Conservation (phyloP, 2,113 vertebrate genomes). For the Actenoides lindsayi region DNA sequence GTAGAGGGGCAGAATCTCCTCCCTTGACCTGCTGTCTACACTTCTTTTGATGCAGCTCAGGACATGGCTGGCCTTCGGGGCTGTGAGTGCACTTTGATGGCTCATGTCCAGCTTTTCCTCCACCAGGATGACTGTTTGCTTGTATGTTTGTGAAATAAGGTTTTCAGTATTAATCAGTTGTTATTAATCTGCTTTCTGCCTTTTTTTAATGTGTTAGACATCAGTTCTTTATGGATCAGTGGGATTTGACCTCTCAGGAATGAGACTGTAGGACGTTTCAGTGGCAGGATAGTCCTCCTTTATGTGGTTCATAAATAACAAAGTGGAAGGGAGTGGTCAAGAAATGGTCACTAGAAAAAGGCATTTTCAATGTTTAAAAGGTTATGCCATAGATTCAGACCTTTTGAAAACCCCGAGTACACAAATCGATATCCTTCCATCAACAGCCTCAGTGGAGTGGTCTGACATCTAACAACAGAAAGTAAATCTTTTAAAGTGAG, state of each 20-base stretch:
- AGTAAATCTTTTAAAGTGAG: not conserved
- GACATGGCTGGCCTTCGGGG: not conserved
- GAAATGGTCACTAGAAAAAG: not conserved
- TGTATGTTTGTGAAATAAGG: not conserved
- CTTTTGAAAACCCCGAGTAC: not conserved
- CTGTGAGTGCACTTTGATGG: not conserved
- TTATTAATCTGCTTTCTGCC: not conserved
- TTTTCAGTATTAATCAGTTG: not conserved
- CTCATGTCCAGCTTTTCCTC: not conserved
- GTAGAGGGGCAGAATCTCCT: not conserved
- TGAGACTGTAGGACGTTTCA: not conserved
- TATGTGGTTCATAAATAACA: not conserved
- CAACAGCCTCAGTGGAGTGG: not conserved
- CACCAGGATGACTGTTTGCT: not conserved
- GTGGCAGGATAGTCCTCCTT: not conserved
- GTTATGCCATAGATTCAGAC: accelerated
- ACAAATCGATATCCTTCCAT: not conserved
- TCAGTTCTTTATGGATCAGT: not conserved
- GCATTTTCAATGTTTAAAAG: not conserved
- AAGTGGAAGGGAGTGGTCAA: not conserved
- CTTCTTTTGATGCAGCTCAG: not conserved
- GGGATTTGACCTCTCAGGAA: not conserved
- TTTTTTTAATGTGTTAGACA: not conserved
- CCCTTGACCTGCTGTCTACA: accelerated
- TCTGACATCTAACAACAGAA: not conserved